Percentiles rank a stretch among this genome's conserved stretches.
Conservation (phyloP, 2,888 invertebrate genomes). For the Euclidia mi region DNA sequence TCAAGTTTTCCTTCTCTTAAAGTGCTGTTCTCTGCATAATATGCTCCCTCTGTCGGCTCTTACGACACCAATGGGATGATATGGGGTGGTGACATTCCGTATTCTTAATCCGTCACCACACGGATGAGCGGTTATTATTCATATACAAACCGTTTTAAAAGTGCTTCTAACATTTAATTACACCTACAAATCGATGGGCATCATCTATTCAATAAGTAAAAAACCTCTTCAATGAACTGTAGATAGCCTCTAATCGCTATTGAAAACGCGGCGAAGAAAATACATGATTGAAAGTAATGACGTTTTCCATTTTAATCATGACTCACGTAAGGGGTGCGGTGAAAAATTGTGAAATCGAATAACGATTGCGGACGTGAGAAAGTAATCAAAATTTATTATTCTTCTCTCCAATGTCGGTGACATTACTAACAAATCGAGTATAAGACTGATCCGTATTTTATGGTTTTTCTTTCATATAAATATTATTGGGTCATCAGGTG, state of each 20-base stretch:
- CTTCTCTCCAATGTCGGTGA: conserved; percentile 79
- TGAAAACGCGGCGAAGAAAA: conserved; percentile 48
- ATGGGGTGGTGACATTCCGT: no score
- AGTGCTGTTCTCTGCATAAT: no score
- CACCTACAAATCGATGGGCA: conserved; percentile 30
- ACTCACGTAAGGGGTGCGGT: conserved; percentile 73
- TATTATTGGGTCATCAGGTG: background rate
- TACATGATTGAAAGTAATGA: conserved; percentile 67
- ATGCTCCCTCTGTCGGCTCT: no score
- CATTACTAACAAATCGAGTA: conserved; percentile 76
- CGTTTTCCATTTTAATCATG: conserved; percentile 81
- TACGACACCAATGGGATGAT: no score
- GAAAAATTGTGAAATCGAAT: conserved; percentile 84
- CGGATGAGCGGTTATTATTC: background rate
- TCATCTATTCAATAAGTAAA: conserved; percentile 49
- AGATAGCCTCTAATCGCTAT: conserved; percentile 52
- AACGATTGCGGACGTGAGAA: conserved; percentile 86
- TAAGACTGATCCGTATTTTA: conserved; percentile 59
- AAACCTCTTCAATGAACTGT: conserved; percentile 42
- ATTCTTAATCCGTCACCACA: no score
- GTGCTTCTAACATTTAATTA: conserved; percentile 15
- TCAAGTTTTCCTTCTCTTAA: no score
- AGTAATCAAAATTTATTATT: conserved; percentile 88
- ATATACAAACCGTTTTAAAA: background rate
- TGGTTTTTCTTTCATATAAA: conserved; percentile 21